Evolutionary conservation across 2,888 invertebrate genomes (phyloP), one percentile per base, ranked within the genome.

Genomic region (Dolomedes plantarius): DNA sequence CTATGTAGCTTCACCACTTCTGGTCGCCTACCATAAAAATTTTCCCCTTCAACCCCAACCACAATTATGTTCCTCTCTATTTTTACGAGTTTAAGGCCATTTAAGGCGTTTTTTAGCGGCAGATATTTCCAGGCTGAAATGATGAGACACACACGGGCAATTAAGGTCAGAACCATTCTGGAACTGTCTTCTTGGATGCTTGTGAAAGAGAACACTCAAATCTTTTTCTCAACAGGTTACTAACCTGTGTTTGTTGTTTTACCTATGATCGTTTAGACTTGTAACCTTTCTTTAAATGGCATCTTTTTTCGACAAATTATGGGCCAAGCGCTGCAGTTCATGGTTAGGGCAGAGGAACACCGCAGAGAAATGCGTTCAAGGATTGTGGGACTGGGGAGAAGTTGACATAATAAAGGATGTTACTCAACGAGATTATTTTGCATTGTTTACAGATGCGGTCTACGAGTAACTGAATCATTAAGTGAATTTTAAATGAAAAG

Each of bases 141-240:
- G 67, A 67, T 32, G 67, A 31, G 67, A 67, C 19, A n/a, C 19
- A n/a, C 27, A 67, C 19, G 13, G 46, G 29, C 65, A 67, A 67
- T 67, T 67, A 67, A 67, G 67, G 67, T 67, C 67, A 67, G 19
- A 36, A 23, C 28, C 23, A 62, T 27, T 62, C 62, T 19, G 23
- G 23, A n/a, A 62, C 11, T 62, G 62, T 62, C 67, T 67, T 32
- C 32, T 36, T 7, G 36, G 7, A n/a, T 32, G 67, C 36, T 67
- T 56, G 23, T 19, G 23, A 56, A 56, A 56, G 5, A 23, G 23
- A 56, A 23, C 1, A 56, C 5, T 23, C 56, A 23, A 5, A 3
- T 56, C 13, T 56, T 56, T 46, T 23, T 56, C 16, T 46, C 46
- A 56, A 23, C 19, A 23, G 56, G 56, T 23, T 56, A 56, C 23